phyloP scores from a whole-genome alignment of 2,113 vertebrate genomes.

The Vombatus ursinus region DNA sequence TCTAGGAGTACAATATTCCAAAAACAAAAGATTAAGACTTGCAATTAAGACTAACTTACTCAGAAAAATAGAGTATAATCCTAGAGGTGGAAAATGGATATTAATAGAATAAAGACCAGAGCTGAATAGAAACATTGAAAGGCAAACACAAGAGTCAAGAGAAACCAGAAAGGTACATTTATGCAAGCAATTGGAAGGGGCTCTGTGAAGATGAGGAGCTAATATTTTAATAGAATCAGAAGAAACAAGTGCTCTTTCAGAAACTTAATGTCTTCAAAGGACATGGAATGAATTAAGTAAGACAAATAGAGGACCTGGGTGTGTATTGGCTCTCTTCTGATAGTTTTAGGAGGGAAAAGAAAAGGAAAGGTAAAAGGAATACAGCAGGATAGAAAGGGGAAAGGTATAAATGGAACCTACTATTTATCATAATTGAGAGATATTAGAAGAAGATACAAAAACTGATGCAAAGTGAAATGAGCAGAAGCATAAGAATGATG shows the following conservation, averaged over 20 bases:
- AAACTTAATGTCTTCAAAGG: background rate
- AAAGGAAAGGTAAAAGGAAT: background rate
- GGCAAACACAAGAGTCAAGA: background rate
- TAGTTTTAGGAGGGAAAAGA: background rate
- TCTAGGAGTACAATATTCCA: background rate
- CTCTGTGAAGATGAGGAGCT: background rate
- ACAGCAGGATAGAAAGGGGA: background rate
- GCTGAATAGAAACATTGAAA: background rate
- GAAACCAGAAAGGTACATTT: background rate
- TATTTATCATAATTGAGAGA: background rate
- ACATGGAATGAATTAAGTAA: background rate
- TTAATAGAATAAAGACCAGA: background rate
- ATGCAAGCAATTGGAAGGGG: background rate
- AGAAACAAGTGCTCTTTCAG: background rate
- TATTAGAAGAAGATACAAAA: background rate
- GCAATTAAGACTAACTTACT: background rate
- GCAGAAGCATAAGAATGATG: background rate
- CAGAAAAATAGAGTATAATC: background rate
- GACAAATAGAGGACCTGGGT: background rate
- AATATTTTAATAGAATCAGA: background rate
- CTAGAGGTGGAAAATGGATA: background rate
- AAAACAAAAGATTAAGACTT: background rate
- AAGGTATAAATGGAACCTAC: background rate
- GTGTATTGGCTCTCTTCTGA: background rate
- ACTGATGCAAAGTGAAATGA: background rate